Base-by-base conservation (phyloP, 2,888 invertebrate genomes). In the Branchipolynoe longqiensis region DNA sequence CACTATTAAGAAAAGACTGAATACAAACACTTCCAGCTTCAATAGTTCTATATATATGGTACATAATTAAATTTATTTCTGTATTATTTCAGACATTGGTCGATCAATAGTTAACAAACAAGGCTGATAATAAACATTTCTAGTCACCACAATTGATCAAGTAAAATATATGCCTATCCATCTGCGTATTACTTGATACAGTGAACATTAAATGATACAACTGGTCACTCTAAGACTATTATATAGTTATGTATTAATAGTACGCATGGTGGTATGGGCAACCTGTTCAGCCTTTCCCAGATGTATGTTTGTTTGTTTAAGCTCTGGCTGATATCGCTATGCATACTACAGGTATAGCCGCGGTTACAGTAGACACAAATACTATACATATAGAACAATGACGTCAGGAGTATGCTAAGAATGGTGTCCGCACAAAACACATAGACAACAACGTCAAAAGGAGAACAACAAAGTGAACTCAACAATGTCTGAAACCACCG, bases 391-490 rank as follows among this genome's bases (percentile, higher is more conserved):
- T n/a, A n/a, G n/a, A n/a, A n/a, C n/a, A n/a, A n/a, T n/a, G n/a
- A n/a, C n/a, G n/a, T n/a, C n/a, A n/a, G n/a, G n/a, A n/a, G n/a
- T 62, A 3, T 62, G 2, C 28, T 56, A 56, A 56, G n/a, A 56
- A 22, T 1, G 56, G 18, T 62, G 14, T 62, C 62, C 25, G 62
- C 62, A 62, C 62, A 31, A 12, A 25, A 25, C 62, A 12, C 14
- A n/a, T n/a, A 58, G 31, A 62, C 28, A 4, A 69, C 69, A 69
- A 69, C 69, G 38, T 69, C 38, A 69, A 69, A 69, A 69, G 69
- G 69, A 69, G 69, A 69, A 69, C 69, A 69, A 69, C 69, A 69
- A 69, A 69, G 69, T 69, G 36, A 69, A 69, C 69, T 69, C 69
- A 69, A 69, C 8, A 69, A 14, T 12, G 38, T 38, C 38, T 69